Percentiles rank a stretch among this genome's conserved stretches.
Conservation (phyloP, 2,113 vertebrate genomes). For the Manacus vitellinus region DNA sequence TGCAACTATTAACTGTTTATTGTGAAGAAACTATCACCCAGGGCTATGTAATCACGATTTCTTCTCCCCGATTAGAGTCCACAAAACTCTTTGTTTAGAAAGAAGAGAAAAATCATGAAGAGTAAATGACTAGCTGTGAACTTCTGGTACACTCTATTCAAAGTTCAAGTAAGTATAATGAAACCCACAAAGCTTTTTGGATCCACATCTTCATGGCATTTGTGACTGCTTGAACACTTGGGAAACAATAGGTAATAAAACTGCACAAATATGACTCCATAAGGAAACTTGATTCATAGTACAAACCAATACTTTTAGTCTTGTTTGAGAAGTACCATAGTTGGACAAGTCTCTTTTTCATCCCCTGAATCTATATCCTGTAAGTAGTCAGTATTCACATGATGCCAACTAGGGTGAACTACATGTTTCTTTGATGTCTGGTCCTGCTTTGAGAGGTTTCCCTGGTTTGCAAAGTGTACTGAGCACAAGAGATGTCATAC, state of each 20-base stretch:
- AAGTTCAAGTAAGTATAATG: background rate
- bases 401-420: background rate
- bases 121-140: background rate
- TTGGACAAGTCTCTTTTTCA: background rate
- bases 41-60: background rate
- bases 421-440: background rate
- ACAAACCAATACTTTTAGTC: background rate
- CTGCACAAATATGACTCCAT: background rate
- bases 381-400: background rate
- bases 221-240: background rate
- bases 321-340: background rate
- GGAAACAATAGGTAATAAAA: constrained; percentile 40
- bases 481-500: background rate
- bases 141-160: background rate
- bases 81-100: background rate
- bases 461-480: background rate
- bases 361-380: rapidly evolving
- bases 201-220: background rate
- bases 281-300: background rate
- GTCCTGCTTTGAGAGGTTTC: background rate
- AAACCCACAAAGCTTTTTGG: background rate
- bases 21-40: background rate
- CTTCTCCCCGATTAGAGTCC: background rate
- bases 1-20: background rate
- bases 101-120: background rate